Conservation (phyloP, 2,113 vertebrate genomes). For the Nematolebias whitei region DNA sequence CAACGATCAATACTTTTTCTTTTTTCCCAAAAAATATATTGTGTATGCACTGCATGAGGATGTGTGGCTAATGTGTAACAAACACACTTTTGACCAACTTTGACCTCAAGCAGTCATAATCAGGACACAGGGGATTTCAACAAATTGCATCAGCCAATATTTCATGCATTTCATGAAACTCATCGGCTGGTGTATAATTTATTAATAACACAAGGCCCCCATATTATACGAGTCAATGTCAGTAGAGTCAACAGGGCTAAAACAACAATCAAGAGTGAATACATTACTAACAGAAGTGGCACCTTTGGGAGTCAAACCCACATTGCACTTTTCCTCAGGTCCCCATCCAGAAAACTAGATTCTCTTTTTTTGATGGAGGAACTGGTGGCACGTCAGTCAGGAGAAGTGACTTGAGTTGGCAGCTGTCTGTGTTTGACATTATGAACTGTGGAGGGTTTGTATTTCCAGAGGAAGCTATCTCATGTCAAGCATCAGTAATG, state of each 20-base stretch:
- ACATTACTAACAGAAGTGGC: slow-evolving; percentile 14
- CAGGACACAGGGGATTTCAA: slow-evolving; percentile 43
- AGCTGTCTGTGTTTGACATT: slow-evolving; percentile 65
- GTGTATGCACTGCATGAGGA: neutral
- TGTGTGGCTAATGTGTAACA: neutral
- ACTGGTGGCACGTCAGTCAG: slow-evolving; percentile 33
- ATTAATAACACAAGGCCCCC: slow-evolving; percentile 26
- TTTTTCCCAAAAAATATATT: too few relatives aligned
- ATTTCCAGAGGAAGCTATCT: slow-evolving; percentile 60
- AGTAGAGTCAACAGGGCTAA: slow-evolving; percentile 37
- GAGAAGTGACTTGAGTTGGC: slow-evolving; percentile 30
- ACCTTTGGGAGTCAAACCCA: slow-evolving; percentile 16
- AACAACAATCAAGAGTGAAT: slow-evolving; percentile 21
- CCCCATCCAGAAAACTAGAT: slow-evolving; percentile 9
- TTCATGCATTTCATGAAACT: slow-evolving; percentile 31
- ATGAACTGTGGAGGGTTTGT: slow-evolving; percentile 50
- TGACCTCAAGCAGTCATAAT: slow-evolving; percentile 31
- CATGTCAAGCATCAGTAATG: slow-evolving; percentile 67
- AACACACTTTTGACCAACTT: slow-evolving; percentile 23
- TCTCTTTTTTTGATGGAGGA: slow-evolving; percentile 47
- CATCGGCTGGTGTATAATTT: slow-evolving; percentile 36
- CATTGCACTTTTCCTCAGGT: slow-evolving; percentile 11
- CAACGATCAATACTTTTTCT: too few relatives aligned
- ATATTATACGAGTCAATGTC: slow-evolving; percentile 39
- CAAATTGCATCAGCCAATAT: slow-evolving; percentile 56